Conservation (phyloP, 2,888 invertebrate species). For the Drosophila kuntzei region DNA sequence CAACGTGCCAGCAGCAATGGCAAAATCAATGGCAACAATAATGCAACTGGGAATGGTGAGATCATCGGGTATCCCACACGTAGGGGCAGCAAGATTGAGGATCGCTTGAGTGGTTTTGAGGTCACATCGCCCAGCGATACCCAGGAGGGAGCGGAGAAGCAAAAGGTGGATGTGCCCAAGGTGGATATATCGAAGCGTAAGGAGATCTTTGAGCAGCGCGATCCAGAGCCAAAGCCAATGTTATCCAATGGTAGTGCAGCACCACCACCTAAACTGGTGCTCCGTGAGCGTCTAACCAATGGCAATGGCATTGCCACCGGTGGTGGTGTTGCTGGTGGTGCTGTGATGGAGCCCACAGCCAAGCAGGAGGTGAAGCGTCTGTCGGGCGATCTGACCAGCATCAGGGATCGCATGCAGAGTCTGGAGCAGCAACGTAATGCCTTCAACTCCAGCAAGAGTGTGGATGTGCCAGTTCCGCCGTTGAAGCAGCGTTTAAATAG, state of each 20-base stretch:
- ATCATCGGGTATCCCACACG: constrained; percentile 84
- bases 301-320: constrained; percentile 40
- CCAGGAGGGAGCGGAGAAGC: constrained; percentile 82
- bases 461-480: constrained; percentile 84
- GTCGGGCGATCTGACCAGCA: constrained; percentile 88
- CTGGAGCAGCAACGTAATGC: constrained; percentile 87
- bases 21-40: constrained; percentile 49
- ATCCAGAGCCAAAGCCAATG: constrained; percentile 34
- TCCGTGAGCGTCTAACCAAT: constrained; percentile 73
- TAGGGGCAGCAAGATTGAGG: constrained; percentile 87
- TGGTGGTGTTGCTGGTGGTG: constrained; percentile 3
- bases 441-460: constrained; percentile 79
- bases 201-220: constrained; percentile 90
- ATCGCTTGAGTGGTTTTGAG: constrained; percentile 88
- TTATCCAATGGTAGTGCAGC: constrained; percentile 29
- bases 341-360: constrained; percentile 31
- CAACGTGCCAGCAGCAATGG: constrained; percentile 86
- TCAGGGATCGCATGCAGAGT: constrained; percentile 88
- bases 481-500: constrained; percentile 85
- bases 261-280: constrained; percentile 62
- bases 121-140: constrained; percentile 84
- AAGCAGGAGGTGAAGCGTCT: constrained; percentile 85
- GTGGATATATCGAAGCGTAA: constrained; percentile 93
- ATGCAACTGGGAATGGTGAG: constrained; percentile 74
- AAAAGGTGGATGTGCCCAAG: constrained; percentile 89